Evolutionary conservation across 1,140 invertebrate genomes (phyloP).

Genomic region (Drosophila sturtevanti): DNA sequence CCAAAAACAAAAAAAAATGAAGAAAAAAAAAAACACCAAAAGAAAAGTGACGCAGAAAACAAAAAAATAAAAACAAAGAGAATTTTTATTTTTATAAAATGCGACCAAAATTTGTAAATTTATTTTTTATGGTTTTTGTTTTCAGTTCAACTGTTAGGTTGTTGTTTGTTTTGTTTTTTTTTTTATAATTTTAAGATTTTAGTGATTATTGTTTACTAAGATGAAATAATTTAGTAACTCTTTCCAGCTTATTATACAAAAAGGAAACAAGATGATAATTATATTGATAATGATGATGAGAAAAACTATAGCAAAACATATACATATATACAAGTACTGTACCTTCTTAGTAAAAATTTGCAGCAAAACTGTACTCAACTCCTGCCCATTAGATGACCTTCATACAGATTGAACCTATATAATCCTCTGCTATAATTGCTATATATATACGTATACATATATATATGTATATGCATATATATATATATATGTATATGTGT

Average conservation of each 20-base stretch:
- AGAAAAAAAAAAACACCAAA: conserved; percentile 14
- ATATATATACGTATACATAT: conserved; percentile 24
- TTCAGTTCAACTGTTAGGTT: conserved; percentile 18
- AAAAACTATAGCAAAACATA: conserved; percentile 53
- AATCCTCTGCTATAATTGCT: conserved; percentile 55
- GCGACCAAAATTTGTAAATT: conserved; percentile 56
- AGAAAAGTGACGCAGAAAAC: neutral
- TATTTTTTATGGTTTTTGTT: conserved; percentile 39
- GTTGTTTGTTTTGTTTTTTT: conserved; percentile 35
- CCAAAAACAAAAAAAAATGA: neutral
- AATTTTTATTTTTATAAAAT: conserved; percentile 81
- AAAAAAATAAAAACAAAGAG: conserved; percentile 24
- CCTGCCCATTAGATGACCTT: conserved; percentile 80
- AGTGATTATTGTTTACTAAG: neutral
- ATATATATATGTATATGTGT: too few relatives aligned
- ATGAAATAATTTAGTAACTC: neutral
- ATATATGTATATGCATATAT: conserved; percentile 13
- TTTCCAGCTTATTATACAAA: conserved; percentile 4
- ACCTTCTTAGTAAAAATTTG: conserved; percentile 75
- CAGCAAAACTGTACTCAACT: conserved; percentile 75
- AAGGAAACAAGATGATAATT: neutral
- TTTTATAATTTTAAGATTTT: neutral
- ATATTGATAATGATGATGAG: conserved; percentile 28
- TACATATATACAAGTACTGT: conserved; percentile 77
- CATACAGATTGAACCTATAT: conserved; percentile 44